Evolutionary conservation across 2,113 vertebrate genomes (phyloP).

Genomic region (Bubo scandiacus): DNA sequence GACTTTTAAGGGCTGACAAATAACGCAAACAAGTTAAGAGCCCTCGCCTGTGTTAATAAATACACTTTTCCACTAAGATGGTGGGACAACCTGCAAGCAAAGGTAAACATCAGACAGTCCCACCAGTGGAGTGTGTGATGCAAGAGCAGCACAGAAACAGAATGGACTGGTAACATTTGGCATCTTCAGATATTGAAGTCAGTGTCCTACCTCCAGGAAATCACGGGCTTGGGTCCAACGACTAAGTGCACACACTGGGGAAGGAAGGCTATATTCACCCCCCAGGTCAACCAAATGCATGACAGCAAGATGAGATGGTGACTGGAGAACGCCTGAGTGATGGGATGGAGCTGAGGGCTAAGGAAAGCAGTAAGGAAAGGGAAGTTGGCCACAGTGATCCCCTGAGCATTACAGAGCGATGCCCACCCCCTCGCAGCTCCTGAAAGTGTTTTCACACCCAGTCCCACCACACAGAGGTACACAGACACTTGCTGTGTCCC

Average conservation of each 20-base stretch:
- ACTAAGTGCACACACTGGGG: rapidly evolving
- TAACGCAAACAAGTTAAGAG: background rate
- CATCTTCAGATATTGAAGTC: background rate
- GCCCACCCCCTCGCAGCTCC: background rate
- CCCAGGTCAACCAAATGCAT: rapidly evolving
- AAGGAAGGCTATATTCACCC: background rate
- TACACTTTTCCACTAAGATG: background rate
- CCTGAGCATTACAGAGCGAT: background rate
- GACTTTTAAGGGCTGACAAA: background rate
- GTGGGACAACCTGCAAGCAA: background rate
- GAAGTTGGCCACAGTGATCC: background rate
- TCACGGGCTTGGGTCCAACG: rapidly evolving
- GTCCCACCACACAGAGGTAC: background rate
- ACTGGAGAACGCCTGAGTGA: background rate
- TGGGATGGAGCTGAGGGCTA: background rate
- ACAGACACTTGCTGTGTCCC: rapidly evolving
- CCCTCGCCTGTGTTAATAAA: background rate
- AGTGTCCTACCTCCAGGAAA: background rate
- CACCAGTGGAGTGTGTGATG: background rate
- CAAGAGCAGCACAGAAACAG: background rate
- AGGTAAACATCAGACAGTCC: background rate
- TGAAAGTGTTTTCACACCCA: background rate
- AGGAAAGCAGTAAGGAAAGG: background rate
- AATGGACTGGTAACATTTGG: no score
- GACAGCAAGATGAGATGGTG: no score